These are phyloP conservation scores for Drosophila colorata DNA, from an alignment of 2,888 invertebrate genomes.

Conservation along the genomic window DNA sequence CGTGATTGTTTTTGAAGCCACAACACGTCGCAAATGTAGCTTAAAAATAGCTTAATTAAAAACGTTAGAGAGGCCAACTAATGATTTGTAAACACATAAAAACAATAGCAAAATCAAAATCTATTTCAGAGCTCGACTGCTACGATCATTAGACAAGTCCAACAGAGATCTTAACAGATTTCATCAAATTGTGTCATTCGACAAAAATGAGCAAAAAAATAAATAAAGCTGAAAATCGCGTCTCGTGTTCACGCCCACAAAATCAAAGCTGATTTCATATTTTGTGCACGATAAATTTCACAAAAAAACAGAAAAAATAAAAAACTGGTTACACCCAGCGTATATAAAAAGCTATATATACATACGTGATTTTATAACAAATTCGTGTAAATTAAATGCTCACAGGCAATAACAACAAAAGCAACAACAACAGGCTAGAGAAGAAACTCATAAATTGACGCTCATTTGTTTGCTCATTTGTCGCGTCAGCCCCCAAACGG, in stretches of 20 bases:
- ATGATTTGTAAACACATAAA: slow-evolving; percentile 14
- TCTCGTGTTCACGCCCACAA: slow-evolving; percentile 72
- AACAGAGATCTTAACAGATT: slow-evolving; percentile 34
- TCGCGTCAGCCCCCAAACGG: slow-evolving; percentile 53
- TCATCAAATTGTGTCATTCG: slow-evolving; percentile 69
- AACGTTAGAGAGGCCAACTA: slow-evolving; percentile 16
- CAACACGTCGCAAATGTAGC: slow-evolving; percentile 2
- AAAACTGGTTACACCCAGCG: slow-evolving; percentile 69
- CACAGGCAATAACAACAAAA: slow-evolving; percentile 14
- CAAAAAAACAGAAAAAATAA: slow-evolving; percentile 29
- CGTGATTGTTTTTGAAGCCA: slow-evolving; percentile 6
- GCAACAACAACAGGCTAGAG: slow-evolving; percentile 6
- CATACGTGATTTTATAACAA: slow-evolving; percentile 56
- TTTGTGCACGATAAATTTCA: slow-evolving; percentile 37
- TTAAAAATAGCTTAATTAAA: slow-evolving; percentile 25
- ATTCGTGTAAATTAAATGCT: slow-evolving; percentile 62
- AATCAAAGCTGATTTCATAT: slow-evolving; percentile 70
- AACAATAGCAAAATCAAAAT: slow-evolving; percentile 7
- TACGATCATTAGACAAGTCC: slow-evolving; percentile 48
- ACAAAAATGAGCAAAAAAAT: slow-evolving; percentile 53
- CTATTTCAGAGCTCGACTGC: not conserved
- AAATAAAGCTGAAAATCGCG: slow-evolving; percentile 23
- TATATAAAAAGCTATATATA: slow-evolving; percentile 25
- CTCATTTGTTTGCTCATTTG: slow-evolving; percentile 74
- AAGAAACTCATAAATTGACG: slow-evolving; percentile 56